Evolutionary conservation across 2,797 vertebrate species (phyloP).

Genomic region (Microctenopoma steveboyesi): DNA sequence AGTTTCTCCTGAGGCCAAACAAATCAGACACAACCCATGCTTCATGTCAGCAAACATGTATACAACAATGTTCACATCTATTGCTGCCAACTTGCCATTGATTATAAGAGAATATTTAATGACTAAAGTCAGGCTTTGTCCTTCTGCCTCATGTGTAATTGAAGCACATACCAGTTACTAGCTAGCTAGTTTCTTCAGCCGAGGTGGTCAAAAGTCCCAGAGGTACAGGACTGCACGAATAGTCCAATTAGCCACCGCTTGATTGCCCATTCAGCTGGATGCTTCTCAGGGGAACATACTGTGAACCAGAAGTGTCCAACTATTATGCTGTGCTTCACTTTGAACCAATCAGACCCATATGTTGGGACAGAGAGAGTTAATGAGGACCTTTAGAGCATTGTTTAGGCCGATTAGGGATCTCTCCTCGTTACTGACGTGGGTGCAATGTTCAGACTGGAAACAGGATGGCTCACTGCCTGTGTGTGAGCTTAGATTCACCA

Average conservation of each 20-base stretch:
- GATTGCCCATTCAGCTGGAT: slow-evolving; percentile 47
- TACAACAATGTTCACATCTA: not conserved
- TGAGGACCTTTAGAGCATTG: slow-evolving; percentile 54
- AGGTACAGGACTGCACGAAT: slow-evolving; percentile 27
- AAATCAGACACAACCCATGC: not conserved
- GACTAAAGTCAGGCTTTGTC: slow-evolving; percentile 23
- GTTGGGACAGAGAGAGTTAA: slow-evolving; percentile 55
- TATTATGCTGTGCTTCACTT: slow-evolving; percentile 23
- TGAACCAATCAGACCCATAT: slow-evolving; percentile 42
- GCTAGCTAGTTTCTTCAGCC: slow-evolving; percentile 20
- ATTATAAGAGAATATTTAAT: not conserved
- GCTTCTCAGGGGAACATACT: slow-evolving; percentile 36
- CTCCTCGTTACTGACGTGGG: slow-evolving; percentile 29
- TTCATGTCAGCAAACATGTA: slow-evolving; percentile 9
- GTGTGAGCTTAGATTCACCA: slow-evolving; percentile 41
- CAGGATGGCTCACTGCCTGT: not conserved
- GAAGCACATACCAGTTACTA: slow-evolving; percentile 43
- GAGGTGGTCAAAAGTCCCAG: slow-evolving; percentile 41
- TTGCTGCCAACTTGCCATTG: slow-evolving; percentile 1
- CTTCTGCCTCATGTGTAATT: slow-evolving; percentile 36
- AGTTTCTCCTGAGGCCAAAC: slow-evolving; percentile 13
- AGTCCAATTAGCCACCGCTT: slow-evolving; percentile 54
- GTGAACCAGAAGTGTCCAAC: slow-evolving; percentile 42
- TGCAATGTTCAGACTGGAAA: slow-evolving; percentile 18
- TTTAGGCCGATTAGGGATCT: slow-evolving; percentile 49